Evolutionary conservation across 2,888 invertebrate genomes (phyloP).

Genomic region (Campoplex nolae): DNA sequence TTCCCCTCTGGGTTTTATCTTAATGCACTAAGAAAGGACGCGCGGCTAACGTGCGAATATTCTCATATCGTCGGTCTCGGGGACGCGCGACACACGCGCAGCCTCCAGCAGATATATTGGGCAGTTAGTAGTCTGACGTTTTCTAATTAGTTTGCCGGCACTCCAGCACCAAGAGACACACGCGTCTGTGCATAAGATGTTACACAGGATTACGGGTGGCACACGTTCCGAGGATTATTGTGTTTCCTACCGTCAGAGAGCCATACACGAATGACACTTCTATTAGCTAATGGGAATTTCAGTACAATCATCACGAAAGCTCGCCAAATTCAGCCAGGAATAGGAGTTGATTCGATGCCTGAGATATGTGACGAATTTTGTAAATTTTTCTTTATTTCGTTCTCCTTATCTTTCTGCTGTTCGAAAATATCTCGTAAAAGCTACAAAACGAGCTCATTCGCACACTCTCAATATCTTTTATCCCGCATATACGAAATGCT

Average conservation of each 20-base stretch:
- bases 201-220: conserved; percentile 46
- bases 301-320: neutral
- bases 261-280: conserved; percentile 13
- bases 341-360: neutral
- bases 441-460: neutral
- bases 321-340: neutral
- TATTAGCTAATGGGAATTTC: conserved; percentile 6
- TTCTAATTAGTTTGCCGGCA: conserved; percentile 68
- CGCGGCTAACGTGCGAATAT: conserved; percentile 62
- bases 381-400: neutral
- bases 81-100: conserved; percentile 49
- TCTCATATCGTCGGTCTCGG: conserved; percentile 63
- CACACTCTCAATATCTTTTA: conserved; percentile 24
- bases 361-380: neutral
- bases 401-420: neutral
- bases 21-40: conserved; percentile 61
- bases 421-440: conserved; percentile 28
- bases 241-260: conserved; percentile 17
- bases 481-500: conserved; percentile 19
- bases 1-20: conserved; percentile 54
- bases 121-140: conserved; percentile 63
- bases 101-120: conserved; percentile 61
- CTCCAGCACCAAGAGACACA: conserved; percentile 29
- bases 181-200: conserved; percentile 53
- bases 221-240: conserved; percentile 40